A percentile compares a stretch with the other conserved stretches of the same genome.
Conservation (phyloP, 1,140 invertebrate species). For the Phenacoccus solenopsis region DNA sequence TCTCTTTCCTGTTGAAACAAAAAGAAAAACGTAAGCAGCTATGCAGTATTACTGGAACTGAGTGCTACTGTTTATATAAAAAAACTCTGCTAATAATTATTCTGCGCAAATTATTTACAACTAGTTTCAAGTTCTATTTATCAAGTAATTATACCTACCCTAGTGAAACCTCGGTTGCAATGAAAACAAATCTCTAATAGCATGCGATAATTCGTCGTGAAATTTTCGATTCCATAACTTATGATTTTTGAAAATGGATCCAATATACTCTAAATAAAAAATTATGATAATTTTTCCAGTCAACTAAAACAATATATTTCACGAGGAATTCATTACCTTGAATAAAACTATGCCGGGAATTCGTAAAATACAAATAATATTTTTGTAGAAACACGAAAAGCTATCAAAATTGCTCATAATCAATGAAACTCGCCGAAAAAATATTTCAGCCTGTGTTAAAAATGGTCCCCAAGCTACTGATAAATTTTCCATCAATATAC, state of each 20-base stretch:
- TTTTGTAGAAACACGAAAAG: constrained; percentile 60
- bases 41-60: too few species aligned
- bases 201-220: constrained; percentile 66
- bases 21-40: too few species aligned
- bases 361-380: constrained; percentile 73
- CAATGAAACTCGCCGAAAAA: constrained; percentile 68
- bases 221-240: constrained; percentile 79
- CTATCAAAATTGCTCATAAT: constrained; percentile 59
- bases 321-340: constrained; percentile 44
- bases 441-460: constrained; percentile 67
- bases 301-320: too few species aligned
- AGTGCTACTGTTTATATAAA: constrained; percentile 18
- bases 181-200: constrained; percentile 80
- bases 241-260: constrained; percentile 95
- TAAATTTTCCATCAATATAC: constrained; percentile 68
- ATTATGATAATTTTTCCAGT: background rate
- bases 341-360: constrained; percentile 66
- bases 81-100: too few species aligned
- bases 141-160: constrained; percentile 40
- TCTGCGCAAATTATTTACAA: too few species aligned
- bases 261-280: constrained; percentile 50
- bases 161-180: constrained; percentile 73
- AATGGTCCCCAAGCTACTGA: constrained; percentile 61
- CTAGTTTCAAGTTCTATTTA: constrained; percentile 10
- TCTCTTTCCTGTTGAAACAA: constrained; percentile 71